Evolutionary conservation across 2,113 vertebrate genomes (phyloP).

Genomic region (Siphamia tubifer): DNA sequence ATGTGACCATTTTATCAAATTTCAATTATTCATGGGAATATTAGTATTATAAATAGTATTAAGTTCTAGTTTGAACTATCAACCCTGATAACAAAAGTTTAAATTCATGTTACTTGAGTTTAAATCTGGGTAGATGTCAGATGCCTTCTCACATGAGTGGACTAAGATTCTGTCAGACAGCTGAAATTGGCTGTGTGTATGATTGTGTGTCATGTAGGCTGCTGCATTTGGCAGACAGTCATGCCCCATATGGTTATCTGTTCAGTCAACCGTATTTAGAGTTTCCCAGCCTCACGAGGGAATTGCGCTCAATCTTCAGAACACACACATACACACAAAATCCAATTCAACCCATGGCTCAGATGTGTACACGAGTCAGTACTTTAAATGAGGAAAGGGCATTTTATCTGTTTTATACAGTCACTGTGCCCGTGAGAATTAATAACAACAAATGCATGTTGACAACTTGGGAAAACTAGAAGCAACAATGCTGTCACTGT

Average conservation of each 20-base stretch:
- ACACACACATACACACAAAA: constrained; percentile 32
- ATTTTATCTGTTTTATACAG: background rate
- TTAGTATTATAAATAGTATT: too few species aligned
- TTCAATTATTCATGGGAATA: too few species aligned
- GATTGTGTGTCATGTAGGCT: constrained; percentile 7
- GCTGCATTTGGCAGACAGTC: constrained; percentile 51
- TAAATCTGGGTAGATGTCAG: background rate
- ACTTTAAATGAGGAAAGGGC: constrained; percentile 15
- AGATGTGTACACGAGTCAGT: constrained; percentile 33
- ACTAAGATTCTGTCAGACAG: constrained; percentile 7
- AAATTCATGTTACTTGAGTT: background rate
- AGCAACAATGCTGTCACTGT: constrained; percentile 29
- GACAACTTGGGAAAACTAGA: background rate
- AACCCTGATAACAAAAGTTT: background rate
- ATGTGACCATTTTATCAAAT: too few species aligned
- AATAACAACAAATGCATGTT: too few species aligned
- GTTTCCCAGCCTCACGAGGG: constrained; percentile 40
- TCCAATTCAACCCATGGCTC: background rate
- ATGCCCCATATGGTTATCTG: constrained; percentile 68
- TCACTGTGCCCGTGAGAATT: too few species aligned
- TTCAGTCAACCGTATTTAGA: constrained; percentile 60
- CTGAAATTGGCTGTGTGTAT: constrained; percentile 1
- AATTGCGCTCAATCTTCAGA: constrained; percentile 37
- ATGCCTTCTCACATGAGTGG: background rate
- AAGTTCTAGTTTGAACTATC: too few species aligned